Base-by-base conservation (phyloP, 2,888 invertebrate genomes). In the Phoronis australis region DNA sequence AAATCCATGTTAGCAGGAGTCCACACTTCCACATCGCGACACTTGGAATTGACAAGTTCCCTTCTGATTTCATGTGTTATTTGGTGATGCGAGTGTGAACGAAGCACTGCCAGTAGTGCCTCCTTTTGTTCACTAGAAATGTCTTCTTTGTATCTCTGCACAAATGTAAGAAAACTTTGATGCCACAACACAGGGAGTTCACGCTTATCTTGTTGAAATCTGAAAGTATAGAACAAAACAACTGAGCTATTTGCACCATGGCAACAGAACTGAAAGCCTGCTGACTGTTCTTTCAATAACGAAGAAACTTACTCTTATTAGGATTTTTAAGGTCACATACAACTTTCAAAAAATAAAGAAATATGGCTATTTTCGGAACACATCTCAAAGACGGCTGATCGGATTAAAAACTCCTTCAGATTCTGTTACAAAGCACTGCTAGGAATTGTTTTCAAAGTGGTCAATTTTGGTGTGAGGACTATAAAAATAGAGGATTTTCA, bases 161-260 rank as follows among this genome's bases (percentile, higher is more conserved):
- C 87, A 80, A 99, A 95, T 4, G 93, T 88, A 47, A 99, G 79
- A 37, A 99, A 80, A 38, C 91, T 85, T 76, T 97, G 97, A 78
- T 99, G 96, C 99, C 97, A 99, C 51, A 97, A 77, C 3, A 97
- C 94, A 1, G 99, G 97, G 69, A 99, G 80, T 61, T 85, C 85
- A 48, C 94, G 83, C 44, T 80, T 79, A 69, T 96, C 95, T 57
- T 81, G 81, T 73, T 87, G 85, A 77, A 96, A 94, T 69, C 93
- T 91, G 68, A 43, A 73, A n/a, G n/a, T n/a, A n/a, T n/a, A n/a
- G n/a, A n/a, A n/a, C n/a, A n/a, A n/a, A n/a, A n/a, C n/a, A n/a
- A n/a, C n/a, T n/a, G n/a, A n/a, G n/a, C n/a, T n/a, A n/a, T n/a
- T n/a, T n/a, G n/a, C n/a, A n/a, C n/a, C n/a, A n/a, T n/a, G n/a